Conservation (phyloP, 2,113 vertebrate genomes). For the Bothrops jararaca region DNA sequence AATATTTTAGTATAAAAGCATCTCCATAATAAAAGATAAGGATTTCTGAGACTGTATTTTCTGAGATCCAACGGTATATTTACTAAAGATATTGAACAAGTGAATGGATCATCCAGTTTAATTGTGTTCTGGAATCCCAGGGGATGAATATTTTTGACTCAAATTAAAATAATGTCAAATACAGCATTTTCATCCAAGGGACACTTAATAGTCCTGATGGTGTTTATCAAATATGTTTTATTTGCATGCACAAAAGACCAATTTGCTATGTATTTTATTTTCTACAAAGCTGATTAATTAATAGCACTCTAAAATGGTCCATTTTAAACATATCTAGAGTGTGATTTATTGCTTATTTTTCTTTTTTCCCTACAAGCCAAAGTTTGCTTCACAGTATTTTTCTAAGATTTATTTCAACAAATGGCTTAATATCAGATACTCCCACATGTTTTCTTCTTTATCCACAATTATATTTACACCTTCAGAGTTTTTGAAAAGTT, state of each 20-base stretch:
- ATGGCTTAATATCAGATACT: conserved; percentile 27
- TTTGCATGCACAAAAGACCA: not conserved
- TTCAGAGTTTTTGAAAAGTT: conserved; percentile 18
- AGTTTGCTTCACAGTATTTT: conserved; percentile 28
- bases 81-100: not conserved
- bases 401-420: conserved; percentile 23
- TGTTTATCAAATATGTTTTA: not conserved
- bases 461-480: conserved; percentile 32
- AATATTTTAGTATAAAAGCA: not conserved
- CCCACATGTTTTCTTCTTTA: conserved; percentile 21
- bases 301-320: not conserved
- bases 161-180: not conserved
- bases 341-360: conserved; percentile 37
- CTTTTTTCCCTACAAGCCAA: conserved; percentile 26
- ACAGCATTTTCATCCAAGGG: not conserved
- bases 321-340: not conserved
- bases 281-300: not conserved
- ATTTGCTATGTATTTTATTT: not conserved
- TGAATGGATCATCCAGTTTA: fast-evolving
- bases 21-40: not conserved
- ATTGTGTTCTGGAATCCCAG: not conserved
- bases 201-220: not conserved
- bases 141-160: not conserved
- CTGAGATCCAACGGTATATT: conserved; percentile 1
- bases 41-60: conserved; percentile 1